Conservation (phyloP, 2,113 vertebrate species). For the Oryctolagus cuniculus region mOryCun1.1 NC_091432.1:166572501-166573000, state of each 20-base stretch:
- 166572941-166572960: fast-evolving
- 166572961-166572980: background rate
- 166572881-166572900: background rate
- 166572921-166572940: background rate
- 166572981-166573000: slow-evolving; percentile 33
- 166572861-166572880: background rate
- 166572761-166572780: slow-evolving; percentile 42
- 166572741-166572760: background rate
- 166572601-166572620: slow-evolving; percentile 11
- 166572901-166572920: background rate
- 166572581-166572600: background rate
- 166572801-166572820: background rate
- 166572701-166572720: background rate
- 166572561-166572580: background rate
- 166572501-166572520: too few species aligned
- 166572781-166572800: slow-evolving; percentile 16
- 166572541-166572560: too few species aligned
- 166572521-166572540: too few species aligned
- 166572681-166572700: background rate
- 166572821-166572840: background rate
- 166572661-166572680: background rate
- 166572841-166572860: background rate
- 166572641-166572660: background rate
- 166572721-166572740: background rate
- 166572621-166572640: slow-evolving; percentile 1